Percentiles rank a stretch among this genome's conserved stretches.
Evolutionary conservation across 2,888 invertebrate genomes (phyloP).

Genomic region (Habrosyne pyritoides): DNA sequence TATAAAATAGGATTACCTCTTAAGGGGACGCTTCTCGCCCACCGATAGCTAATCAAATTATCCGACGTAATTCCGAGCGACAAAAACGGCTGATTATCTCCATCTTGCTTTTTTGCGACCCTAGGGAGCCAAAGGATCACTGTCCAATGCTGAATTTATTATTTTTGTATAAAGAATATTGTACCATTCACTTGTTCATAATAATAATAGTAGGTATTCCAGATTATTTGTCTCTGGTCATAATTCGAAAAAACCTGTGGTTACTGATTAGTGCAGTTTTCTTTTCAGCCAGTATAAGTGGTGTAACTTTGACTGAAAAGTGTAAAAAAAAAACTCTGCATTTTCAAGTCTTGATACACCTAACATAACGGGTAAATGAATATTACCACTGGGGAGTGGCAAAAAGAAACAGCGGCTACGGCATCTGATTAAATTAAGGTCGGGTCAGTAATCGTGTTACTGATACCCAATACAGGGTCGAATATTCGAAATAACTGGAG

Average conservation of each 20-base stretch:
- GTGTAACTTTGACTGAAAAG: too few species aligned
- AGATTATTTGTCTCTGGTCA: too few species aligned
- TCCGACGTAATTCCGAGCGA: constrained; percentile 70
- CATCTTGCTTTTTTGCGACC: constrained; percentile 60
- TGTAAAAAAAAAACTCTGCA: neutral
- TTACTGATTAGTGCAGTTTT: neutral
- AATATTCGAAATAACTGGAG: constrained; percentile 71
- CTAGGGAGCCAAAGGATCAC: constrained; percentile 60
- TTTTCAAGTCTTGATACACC: constrained; percentile 12
- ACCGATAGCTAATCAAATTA: constrained; percentile 79
- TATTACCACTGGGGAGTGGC: constrained; percentile 53
- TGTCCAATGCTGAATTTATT: constrained; percentile 54
- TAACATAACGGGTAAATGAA: constrained; percentile 57
- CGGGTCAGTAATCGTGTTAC: constrained; percentile 82
- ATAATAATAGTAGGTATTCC: too few species aligned
- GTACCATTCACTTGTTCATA: neutral
- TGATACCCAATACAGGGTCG: constrained; percentile 75
- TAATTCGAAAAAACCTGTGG: too few species aligned
- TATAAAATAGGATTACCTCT: constrained; percentile 74
- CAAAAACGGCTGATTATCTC: constrained; percentile 77
- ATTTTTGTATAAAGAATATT: constrained; percentile 28
- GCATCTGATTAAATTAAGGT: constrained; percentile 77
- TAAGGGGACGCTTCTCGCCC: constrained; percentile 67
- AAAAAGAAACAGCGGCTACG: constrained; percentile 67
- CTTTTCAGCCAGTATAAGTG: too few species aligned